Conservation (phyloP, 1,140 invertebrate genomes). For the Drosophila paulistorum region DNA sequence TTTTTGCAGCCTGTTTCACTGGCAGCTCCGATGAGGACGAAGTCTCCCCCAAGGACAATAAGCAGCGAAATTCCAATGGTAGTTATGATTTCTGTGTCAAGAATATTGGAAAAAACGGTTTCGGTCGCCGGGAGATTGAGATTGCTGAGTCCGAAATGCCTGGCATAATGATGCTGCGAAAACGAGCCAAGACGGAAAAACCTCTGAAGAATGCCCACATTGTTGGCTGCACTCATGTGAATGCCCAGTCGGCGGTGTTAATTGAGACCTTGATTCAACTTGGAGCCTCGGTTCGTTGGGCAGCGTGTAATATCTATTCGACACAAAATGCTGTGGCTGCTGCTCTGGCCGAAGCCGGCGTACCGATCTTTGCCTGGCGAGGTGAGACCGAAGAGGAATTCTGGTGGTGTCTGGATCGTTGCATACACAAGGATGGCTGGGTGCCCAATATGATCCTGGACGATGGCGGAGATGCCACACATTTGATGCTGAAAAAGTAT, state of each 20-base stretch:
- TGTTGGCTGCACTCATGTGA: slow-evolving; percentile 98
- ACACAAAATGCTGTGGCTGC: slow-evolving; percentile 98
- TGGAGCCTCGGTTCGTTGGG: slow-evolving; percentile 96
- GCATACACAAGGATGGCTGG: slow-evolving; percentile 91
- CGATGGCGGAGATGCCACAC: slow-evolving; percentile 98
- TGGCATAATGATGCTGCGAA: slow-evolving; percentile 96
- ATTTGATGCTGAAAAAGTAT: slow-evolving; percentile 98
- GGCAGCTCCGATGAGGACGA: slow-evolving; percentile 90
- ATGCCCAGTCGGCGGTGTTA: slow-evolving; percentile 97
- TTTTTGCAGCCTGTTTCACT: slow-evolving; percentile 89
- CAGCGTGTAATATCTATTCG: slow-evolving; percentile 99
- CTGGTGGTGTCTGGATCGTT: slow-evolving; percentile 99
- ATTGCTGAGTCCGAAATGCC: slow-evolving; percentile 99
- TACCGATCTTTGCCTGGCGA: slow-evolving; percentile 96
- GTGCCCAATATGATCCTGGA: slow-evolving; percentile 99
- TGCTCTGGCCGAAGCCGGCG: slow-evolving; percentile 94
- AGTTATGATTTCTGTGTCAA: slow-evolving; percentile 94
- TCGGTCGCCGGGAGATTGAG: slow-evolving; percentile 93
- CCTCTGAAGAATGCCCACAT: slow-evolving; percentile 97
- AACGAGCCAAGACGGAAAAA: slow-evolving; percentile 95
- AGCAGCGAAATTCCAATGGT: slow-evolving; percentile 90
- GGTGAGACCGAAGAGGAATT: slow-evolving; percentile 98
- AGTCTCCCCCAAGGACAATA: slow-evolving; percentile 90
- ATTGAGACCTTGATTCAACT: slow-evolving; percentile 95
- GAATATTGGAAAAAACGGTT: slow-evolving; percentile 95